These are phyloP conservation scores for Platyura marginata DNA, from an alignment of 1,140 invertebrate genomes.

Conservation along the genomic window DNA sequence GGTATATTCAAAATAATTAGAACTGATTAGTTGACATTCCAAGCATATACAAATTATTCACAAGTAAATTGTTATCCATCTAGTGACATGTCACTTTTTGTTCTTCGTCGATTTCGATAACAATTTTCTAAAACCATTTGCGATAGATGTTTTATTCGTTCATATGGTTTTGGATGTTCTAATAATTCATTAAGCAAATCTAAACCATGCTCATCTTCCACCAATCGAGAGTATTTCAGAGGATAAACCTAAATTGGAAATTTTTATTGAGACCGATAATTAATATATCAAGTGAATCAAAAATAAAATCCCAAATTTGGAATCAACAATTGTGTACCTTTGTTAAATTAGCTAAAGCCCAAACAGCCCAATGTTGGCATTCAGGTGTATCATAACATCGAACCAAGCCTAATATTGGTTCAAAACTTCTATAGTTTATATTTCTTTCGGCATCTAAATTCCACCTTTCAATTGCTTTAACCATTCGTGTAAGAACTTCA, in stretches of 20 bases:
- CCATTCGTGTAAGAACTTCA: conserved; percentile 58
- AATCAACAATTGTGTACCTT: conserved; percentile 31
- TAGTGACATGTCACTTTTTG: background rate
- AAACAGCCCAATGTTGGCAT: conserved; percentile 93
- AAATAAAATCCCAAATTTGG: background rate
- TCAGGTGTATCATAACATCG: conserved; percentile 66
- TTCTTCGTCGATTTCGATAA: conserved; percentile 9
- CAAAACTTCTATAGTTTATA: conserved; percentile 93
- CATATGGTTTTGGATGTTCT: conserved; percentile 34
- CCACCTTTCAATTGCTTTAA: conserved; percentile 72
- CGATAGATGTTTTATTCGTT: conserved; percentile 45
- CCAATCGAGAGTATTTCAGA: conserved; percentile 75
- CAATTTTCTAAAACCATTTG: conserved; percentile 46
- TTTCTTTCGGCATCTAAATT: conserved; percentile 69
- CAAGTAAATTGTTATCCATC: background rate
- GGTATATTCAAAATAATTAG: too few species aligned
- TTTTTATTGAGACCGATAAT: too few species aligned
- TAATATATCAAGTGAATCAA: background rate
- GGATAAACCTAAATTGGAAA: conserved; percentile 32
- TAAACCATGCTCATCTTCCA: conserved; percentile 72
- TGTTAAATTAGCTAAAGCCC: conserved; percentile 93
- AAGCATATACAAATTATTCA: too few species aligned
- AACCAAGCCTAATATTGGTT: conserved; percentile 71
- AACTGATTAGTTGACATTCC: too few species aligned
- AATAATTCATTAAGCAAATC: conserved; percentile 49